Conservation (phyloP, 1,140 invertebrate genomes). For the Amyelois transitella region DNA sequence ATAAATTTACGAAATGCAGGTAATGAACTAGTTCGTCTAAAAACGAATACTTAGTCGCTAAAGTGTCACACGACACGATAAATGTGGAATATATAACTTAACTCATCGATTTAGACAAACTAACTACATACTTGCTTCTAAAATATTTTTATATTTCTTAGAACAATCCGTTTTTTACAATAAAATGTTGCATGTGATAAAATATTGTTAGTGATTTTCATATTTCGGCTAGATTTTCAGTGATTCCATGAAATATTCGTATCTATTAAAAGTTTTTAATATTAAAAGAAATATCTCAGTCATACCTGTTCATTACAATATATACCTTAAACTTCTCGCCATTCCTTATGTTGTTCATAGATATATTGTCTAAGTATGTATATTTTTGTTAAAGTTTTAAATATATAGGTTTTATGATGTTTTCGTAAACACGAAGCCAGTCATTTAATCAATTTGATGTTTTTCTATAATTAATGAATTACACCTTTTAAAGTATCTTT, state of each 20-base stretch:
- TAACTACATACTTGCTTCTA: neutral
- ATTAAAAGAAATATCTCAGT: neutral
- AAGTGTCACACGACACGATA: no score
- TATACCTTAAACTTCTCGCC: slow-evolving; percentile 35
- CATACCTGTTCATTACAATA: slow-evolving; percentile 1
- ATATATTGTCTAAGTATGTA: neutral
- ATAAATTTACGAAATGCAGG: no score
- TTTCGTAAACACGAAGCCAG: neutral
- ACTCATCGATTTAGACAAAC: neutral
- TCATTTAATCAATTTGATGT: neutral
- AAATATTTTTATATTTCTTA: neutral
- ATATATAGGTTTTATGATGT: neutral
- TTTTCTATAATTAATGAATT: neutral
- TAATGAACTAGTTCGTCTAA: no score
- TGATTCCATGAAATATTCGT: neutral
- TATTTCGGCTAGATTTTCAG: neutral
- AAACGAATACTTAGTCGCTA: no score
- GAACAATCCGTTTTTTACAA: neutral
- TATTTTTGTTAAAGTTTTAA: neutral
- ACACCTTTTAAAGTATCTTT: neutral
- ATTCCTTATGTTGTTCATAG: slow-evolving; percentile 44
- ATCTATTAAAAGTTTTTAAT: neutral
- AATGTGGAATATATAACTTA: no score
- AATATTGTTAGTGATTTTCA: neutral
- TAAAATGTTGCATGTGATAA: neutral